Evolutionary conservation across 1,140 invertebrate genomes (phyloP).

Genomic region (Calephelis nemesis): DNA sequence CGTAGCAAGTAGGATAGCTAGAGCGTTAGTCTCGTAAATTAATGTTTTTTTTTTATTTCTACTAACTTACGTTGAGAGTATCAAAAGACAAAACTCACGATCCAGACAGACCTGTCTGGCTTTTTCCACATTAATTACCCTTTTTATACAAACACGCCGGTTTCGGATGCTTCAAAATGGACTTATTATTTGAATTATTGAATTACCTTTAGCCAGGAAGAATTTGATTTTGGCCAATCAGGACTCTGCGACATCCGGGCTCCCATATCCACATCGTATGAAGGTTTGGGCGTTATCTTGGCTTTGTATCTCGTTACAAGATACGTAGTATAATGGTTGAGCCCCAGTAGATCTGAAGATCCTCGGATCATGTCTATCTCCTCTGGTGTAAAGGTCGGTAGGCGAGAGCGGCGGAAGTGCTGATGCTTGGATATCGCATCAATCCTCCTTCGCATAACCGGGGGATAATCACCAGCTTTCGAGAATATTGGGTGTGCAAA

Average conservation of each 20-base stretch:
- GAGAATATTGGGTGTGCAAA: constrained; percentile 82
- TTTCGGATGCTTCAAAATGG: too few species aligned
- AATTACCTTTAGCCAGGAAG: constrained; percentile 72
- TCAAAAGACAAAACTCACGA: too few species aligned
- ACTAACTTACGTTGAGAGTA: too few species aligned
- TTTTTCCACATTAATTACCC: too few species aligned
- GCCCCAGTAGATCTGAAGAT: constrained; percentile 78
- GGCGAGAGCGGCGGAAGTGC: constrained; percentile 72
- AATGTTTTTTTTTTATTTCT: too few species aligned
- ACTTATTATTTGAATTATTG: too few species aligned
- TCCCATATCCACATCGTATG: constrained; percentile 58
- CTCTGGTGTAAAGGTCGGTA: constrained; percentile 74
- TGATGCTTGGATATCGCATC: constrained; percentile 78
- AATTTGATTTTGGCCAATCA: constrained; percentile 69
- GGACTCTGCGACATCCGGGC: constrained; percentile 48
- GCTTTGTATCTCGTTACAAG: constrained; percentile 36
- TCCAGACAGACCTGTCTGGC: too few species aligned
- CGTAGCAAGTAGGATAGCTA: too few species aligned
- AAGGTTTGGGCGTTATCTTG: constrained; percentile 44
- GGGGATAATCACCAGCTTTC: constrained; percentile 81
- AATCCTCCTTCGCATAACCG: constrained; percentile 79
- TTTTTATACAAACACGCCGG: too few species aligned
- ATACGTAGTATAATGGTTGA: constrained; percentile 81
- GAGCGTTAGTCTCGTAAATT: too few species aligned
- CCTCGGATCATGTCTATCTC: constrained; percentile 75